These are phyloP conservation scores for Bombus cullumanus DNA, from an alignment of 1,140 invertebrate species.

Conservation along the genomic window DNA sequence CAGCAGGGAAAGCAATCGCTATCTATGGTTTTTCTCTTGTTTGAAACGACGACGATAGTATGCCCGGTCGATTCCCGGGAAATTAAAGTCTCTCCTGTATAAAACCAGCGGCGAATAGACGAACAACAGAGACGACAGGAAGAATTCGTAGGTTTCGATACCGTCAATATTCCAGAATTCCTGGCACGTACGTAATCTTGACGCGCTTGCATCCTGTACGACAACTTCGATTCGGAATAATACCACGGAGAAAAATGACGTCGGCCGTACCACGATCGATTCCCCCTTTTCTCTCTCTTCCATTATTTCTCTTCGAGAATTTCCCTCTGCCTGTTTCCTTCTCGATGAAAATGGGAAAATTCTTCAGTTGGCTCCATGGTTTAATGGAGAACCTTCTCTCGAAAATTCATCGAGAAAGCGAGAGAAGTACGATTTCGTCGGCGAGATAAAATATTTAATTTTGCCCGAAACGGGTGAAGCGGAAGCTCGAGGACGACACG, in stretches of 20 bases:
- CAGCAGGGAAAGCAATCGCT: background rate
- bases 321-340: background rate
- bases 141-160: slow-evolving; percentile 54
- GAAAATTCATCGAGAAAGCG: too few relatives aligned
- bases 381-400: too few relatives aligned
- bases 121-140: slow-evolving; percentile 28
- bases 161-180: slow-evolving; percentile 46
- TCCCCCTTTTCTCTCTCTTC: background rate
- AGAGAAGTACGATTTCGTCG: background rate
- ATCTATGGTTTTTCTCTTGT: slow-evolving; percentile 15
- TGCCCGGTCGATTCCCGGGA: slow-evolving; percentile 35
- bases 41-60: background rate
- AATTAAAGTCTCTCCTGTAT: slow-evolving; percentile 3
- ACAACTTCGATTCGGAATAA: slow-evolving; percentile 47
- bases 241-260: slow-evolving; percentile 34
- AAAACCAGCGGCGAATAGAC: slow-evolving; percentile 2
- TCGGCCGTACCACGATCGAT: background rate
- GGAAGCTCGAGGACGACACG: slow-evolving; percentile 3
- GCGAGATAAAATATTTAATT: slow-evolving; percentile 46
- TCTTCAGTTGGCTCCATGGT: background rate
- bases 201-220: slow-evolving; percentile 38
- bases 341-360: background rate
- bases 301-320: background rate
- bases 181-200: slow-evolving; percentile 63
- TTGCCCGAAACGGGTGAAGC: background rate